Base-by-base conservation (phyloP, 2,797 vertebrate genomes). In the Gambelia wislizenii region DNA sequence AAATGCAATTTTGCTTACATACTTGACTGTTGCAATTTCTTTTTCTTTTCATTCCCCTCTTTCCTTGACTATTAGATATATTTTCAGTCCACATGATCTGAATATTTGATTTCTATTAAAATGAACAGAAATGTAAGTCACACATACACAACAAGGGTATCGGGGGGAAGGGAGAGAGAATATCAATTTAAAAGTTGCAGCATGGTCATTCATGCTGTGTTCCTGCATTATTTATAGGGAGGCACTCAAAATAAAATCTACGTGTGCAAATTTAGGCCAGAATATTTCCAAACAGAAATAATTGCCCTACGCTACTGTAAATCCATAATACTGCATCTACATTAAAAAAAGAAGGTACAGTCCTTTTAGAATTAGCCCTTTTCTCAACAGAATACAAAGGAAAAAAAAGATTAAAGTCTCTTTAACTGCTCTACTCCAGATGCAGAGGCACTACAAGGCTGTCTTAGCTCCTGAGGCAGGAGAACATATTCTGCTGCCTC, bases 191-290 rank as follows among this genome's bases (percentile, higher is more conserved):
- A 77, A 91, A 87, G 77, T 90, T 88, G 59, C 76, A 88, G 85
- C 83, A 84, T 85, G 64, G 92, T 22, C 18, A 22, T 91, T 61
- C 74, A 22, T 47, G 44, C 44, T 76, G 42, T 75, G 83, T 44
- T 52, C 1, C 10, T 95, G 75, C 85, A 92, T 93, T 92, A 92
- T 94, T 94, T 94, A 95, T 91, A 80, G 70, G 22, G 56, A 89
- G 52, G 16, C 39, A 70, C 91, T 87, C 44, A 79, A 91, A 93
- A 92, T 85, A 94, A 74, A 61, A 90, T 89, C 42, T 49, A 67
- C 8, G 52, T 49, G 90, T 89, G 49, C 75, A 93, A 92, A 94
- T 92, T 89, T 33, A 92, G 89, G 89, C 39, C 88, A 89, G 6
- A 9, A 25, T 69, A 54, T 16, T 42, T 87, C 79, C 91, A 80